A percentile compares a stretch with the other conserved stretches of the same genome.
Conservation (phyloP, 2,888 invertebrate genomes). For the Nasonovia ribisnigri region DNA sequence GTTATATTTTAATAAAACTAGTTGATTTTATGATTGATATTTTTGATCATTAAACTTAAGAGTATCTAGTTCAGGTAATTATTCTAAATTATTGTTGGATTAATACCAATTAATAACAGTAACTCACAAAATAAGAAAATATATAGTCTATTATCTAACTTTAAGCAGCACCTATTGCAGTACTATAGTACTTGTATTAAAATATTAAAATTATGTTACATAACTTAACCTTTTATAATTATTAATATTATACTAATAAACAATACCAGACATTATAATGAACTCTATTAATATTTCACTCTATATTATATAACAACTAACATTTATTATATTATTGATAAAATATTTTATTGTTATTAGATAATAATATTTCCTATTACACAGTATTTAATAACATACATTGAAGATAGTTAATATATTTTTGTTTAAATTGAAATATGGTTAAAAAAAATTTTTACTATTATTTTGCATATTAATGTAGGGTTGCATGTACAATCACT, state of each 20-base stretch:
- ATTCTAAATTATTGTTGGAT: not conserved
- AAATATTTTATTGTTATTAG: not conserved
- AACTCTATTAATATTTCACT: not conserved
- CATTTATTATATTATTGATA: conserved; percentile 3
- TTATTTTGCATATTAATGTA: too few relatives aligned
- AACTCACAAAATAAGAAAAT: too few relatives aligned
- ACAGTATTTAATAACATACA: not conserved
- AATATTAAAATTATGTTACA: not conserved
- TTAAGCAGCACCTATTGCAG: not conserved
- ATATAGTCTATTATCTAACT: not conserved
- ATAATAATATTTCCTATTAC: not conserved
- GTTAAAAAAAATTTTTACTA: too few relatives aligned
- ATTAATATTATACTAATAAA: not conserved
- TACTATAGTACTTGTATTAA: not conserved
- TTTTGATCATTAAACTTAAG: not conserved
- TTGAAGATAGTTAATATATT: not conserved
- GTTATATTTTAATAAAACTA: not conserved
- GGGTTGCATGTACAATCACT: not conserved
- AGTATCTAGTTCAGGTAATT: not conserved
- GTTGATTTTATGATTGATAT: conserved; percentile 53
- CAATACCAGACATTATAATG: not conserved
- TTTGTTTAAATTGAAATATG: not conserved
- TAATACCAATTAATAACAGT: not conserved
- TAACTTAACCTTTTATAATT: not conserved
- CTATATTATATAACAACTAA: not conserved